These are phyloP conservation scores for Bombus waltoni DNA, from an alignment of 1,140 invertebrate species.

Conservation along the genomic window DNA sequence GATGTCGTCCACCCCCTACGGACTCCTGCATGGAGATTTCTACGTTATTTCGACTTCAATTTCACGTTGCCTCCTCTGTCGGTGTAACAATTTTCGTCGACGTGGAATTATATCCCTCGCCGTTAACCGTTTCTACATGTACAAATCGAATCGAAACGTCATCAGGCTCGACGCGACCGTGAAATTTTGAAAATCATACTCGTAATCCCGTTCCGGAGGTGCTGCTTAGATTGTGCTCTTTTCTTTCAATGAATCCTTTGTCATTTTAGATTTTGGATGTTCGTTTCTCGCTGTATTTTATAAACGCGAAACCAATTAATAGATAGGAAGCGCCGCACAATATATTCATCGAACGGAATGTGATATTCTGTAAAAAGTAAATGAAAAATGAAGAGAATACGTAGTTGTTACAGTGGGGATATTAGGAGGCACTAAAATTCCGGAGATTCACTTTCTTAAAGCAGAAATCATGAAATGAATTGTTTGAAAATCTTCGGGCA, in stretches of 20 bases:
- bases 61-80: constrained; percentile 16
- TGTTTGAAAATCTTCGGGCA: not conserved
- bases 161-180: not conserved
- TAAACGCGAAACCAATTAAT: not conserved
- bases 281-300: not conserved
- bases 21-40: constrained; percentile 55
- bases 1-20: constrained; percentile 62
- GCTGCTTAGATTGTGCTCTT: too few species aligned
- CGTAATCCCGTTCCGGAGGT: not conserved
- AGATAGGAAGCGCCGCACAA: not conserved
- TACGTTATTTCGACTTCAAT: constrained; percentile 60
- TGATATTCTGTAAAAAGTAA: not conserved
- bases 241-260: not conserved
- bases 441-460: not conserved
- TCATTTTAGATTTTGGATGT: not conserved
- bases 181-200: constrained; percentile 1
- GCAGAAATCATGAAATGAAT: not conserved
- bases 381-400: too few species aligned
- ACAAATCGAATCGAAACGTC: constrained; percentile 22
- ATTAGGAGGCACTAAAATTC: not conserved
- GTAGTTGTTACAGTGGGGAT: too few species aligned
- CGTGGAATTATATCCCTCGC: constrained; percentile 25
- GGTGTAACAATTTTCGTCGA: constrained; percentile 42
- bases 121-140: constrained; percentile 35
- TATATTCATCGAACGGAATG: not conserved